Percentiles rank a stretch among this genome's conserved stretches.
phyloP scores from a whole-genome alignment of 2,888 invertebrate genomes.

The Cryptus armator region DNA sequence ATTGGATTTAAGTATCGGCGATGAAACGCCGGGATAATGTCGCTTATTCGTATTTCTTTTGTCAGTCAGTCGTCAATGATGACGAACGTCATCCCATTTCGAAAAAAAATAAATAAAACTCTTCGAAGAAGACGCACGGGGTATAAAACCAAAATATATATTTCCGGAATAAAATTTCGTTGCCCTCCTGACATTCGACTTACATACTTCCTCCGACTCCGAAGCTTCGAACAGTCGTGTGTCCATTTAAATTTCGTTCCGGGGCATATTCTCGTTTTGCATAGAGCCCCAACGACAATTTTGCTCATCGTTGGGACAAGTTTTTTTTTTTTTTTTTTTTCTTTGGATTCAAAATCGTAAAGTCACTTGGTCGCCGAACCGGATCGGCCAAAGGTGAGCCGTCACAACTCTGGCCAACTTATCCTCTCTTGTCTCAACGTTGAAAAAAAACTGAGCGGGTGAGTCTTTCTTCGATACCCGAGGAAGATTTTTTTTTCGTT shows the following conservation, averaged over 20 bases:
- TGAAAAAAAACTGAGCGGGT: too few relatives aligned
- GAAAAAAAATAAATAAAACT: not conserved
- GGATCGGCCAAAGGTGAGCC: conserved; percentile 27
- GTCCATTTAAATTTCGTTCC: conserved; percentile 18
- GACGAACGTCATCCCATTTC: too few relatives aligned
- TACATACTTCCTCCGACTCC: not conserved
- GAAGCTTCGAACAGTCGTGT: not conserved
- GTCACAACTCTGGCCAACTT: not conserved
- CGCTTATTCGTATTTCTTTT: too few relatives aligned
- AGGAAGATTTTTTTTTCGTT: too few relatives aligned
- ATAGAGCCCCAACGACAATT: conserved; percentile 2
- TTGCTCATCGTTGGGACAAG: not conserved
- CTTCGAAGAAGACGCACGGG: not conserved
- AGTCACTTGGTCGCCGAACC: conserved; percentile 37
- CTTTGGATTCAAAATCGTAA: conserved; percentile 31
- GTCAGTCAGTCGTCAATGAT: too few relatives aligned
- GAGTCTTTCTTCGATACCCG: too few relatives aligned
- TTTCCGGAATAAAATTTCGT: not conserved
- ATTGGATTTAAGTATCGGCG: too few relatives aligned
- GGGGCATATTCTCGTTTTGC: conserved; percentile 32
- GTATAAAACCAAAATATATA: not conserved
- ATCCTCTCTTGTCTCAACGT: too few relatives aligned
- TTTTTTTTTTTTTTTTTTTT: too few relatives aligned
- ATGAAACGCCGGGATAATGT: too few relatives aligned
- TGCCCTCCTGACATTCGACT: conserved; percentile 17